Base-by-base conservation (phyloP, 2,797 vertebrate genomes). In the Zenarchopterus dispar region DNA sequence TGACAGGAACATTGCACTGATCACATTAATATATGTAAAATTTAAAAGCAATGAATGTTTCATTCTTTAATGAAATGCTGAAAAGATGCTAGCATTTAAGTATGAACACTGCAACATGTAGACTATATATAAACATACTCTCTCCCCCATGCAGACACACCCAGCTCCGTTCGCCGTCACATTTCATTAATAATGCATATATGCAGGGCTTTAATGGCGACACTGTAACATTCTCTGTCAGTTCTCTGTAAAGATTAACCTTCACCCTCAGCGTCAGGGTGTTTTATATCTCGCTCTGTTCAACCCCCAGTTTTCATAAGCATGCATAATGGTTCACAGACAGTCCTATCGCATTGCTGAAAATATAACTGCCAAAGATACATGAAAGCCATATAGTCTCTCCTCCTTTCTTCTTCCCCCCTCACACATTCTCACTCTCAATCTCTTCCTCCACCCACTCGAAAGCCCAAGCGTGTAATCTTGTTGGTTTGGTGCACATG, bases 161-260 rank as follows among this genome's bases (percentile, higher is more conserved):
- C 82, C 86, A 80, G 66, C 78, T 84, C 70, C 48, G 61, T 84
- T 84, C 71, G 68, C 78, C 49, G 70, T 86, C 87, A 90, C 82
- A 89, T 87, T 78, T 81, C 80, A 89, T 91, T 89, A 91, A 91
- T 91, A 90, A 90, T 89, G 82, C 85, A 89, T 78, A 80, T 70
- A 75, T 82, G 77, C 83, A 82, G 84, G 60, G 76, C 71, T 84
- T 90, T 88, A 88, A 86, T 88, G 81, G 88, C 64, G 57, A 84
- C 81, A 84, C 70, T 69, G 47, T 81, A 80, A 77, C 77, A 59
- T 77, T 86, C 64, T 67, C 65, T 69, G 33, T 78, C 64, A 69
- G 43, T 56, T 75, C 56, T 68, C 55, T 67, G 19, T 36, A 75
- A 68, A 81, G 51, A 60, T 55, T 71, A 73, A 62, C 65, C 70